Evolutionary conservation across 2,113 vertebrate species (phyloP).

Genomic region (Chlamydotis undulata): DNA sequence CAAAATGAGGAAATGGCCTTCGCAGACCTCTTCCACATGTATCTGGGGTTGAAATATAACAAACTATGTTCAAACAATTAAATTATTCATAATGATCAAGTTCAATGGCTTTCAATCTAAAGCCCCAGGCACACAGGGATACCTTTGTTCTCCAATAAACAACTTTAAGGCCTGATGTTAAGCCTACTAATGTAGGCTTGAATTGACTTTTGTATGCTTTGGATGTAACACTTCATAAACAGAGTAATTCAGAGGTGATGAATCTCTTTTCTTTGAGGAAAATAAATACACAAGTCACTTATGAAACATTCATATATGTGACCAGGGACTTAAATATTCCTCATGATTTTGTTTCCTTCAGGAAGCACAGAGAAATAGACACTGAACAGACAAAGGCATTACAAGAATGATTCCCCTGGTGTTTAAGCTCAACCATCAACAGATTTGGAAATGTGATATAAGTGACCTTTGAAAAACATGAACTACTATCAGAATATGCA

Average conservation of each 20-base stretch:
- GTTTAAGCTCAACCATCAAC: neutral
- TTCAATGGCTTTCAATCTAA: neutral
- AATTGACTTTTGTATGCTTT: neutral
- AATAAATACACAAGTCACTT: constrained; percentile 13
- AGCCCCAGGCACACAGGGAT: neutral
- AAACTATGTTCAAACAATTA: neutral
- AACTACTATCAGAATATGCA: neutral
- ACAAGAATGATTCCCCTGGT: neutral
- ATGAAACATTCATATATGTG: neutral
- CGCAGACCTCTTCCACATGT: neutral
- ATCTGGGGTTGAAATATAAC: neutral
- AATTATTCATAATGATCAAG: neutral
- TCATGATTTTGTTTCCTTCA: neutral
- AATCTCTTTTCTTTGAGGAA: constrained; percentile 7
- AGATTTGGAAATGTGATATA: neutral
- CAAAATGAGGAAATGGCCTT: neutral
- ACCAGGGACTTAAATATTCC: neutral
- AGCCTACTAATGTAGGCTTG: neutral
- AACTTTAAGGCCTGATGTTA: neutral
- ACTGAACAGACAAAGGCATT: neutral
- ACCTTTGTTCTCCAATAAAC: neutral
- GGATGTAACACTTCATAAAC: neutral
- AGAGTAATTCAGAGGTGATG: neutral
- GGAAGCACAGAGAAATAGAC: neutral
- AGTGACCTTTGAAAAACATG: constrained; percentile 26